Evolutionary conservation across 2,113 vertebrate genomes (phyloP), one percentile per base, ranked within the genome.

Genomic region (Aldabrachelys gigantea): DNA sequence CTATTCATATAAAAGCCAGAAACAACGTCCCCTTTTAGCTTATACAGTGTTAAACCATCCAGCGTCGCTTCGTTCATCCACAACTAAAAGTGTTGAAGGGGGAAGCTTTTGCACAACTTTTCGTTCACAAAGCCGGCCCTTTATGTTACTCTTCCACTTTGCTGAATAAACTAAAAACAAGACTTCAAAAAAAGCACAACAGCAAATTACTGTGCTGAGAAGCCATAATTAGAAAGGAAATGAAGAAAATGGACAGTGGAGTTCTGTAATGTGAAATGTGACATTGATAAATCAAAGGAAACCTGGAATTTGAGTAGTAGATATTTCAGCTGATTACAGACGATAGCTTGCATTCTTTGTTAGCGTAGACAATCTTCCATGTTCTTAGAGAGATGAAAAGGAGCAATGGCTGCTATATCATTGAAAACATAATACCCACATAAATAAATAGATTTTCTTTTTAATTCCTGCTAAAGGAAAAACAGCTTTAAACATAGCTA

Each of bases 251-350:
- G 95, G 89, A 97, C 86, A 91, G 89, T 97, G 93, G 91, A 94
- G 89, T 92, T 88, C 93, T 92, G 95, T 98, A 98, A 98, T 98
- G 96, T 94, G 96, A 97, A 98, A 97, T 95, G 87, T 97, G 97
- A 97, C 97, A 97, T 95, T 98, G 97, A 98, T 97, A 97, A 98
- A 98, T 97, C 97, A 97, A 98, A 98, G 96, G 94, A 98, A 98
- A 97, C 95, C 82, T 96, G 93, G 85, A 98, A 98, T 97, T 97
- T 96, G 94, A 98, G 93, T 94, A 88, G 95, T 87, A 97, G 97
- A 94, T 97, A 97, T 97, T 98, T 97, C 96, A 97, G 89, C 88
- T 95, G 95, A 98, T 97, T 94, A 97, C 86, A 82, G 85, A 91
- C 91, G 96, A 97, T 93, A 98, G 88, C 97, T 97, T 94, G 93